These are phyloP conservation scores for Caenorhabditis uteleia DNA, from an alignment of 2,888 invertebrate genomes.

Conservation along the genomic window DNA sequence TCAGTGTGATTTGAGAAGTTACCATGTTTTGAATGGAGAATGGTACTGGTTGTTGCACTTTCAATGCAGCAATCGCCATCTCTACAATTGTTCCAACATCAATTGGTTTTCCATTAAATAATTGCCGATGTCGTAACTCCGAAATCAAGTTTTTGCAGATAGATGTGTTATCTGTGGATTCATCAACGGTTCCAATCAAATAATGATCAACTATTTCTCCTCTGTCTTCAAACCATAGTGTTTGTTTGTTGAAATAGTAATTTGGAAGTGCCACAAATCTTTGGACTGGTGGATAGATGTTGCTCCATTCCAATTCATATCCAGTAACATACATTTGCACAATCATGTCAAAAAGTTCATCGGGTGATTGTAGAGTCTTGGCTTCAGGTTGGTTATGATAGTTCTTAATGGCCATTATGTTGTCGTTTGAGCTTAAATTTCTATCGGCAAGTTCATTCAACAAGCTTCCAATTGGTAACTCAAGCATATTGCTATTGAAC, in stretches of 20 bases:
- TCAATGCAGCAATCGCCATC: conserved; percentile 32
- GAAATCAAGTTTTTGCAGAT: conserved; percentile 46
- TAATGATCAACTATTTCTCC: conserved; percentile 50
- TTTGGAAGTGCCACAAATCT: conserved; percentile 47
- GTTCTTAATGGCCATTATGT: conserved; percentile 11
- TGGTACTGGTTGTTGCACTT: conserved; percentile 18
- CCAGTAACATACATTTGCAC: conserved; percentile 33
- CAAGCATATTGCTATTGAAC: conserved; percentile 8
- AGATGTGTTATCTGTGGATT: conserved; percentile 16
- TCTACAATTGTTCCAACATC: conserved; percentile 39
- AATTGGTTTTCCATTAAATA: conserved; percentile 42
- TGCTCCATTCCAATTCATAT: conserved; percentile 47
- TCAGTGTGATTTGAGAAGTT: conserved; percentile 19
- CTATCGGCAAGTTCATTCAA: conserved; percentile 18
- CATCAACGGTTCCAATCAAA: conserved; percentile 51
- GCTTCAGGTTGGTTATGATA: conserved; percentile 13
- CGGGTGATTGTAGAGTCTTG: background rate
- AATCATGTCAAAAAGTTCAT: conserved; percentile 20
- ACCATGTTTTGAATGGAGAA: conserved; percentile 32
- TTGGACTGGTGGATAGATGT: conserved; percentile 40
- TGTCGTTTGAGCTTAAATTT: conserved; percentile 12
- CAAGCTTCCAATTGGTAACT: conserved; percentile 10
- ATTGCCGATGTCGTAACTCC: conserved; percentile 38
- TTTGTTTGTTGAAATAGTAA: conserved; percentile 55
- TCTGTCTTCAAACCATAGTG: conserved; percentile 48